Evolutionary conservation across 2,888 invertebrate genomes (phyloP).

Genomic region (Drosophila nigritarsus): DNA sequence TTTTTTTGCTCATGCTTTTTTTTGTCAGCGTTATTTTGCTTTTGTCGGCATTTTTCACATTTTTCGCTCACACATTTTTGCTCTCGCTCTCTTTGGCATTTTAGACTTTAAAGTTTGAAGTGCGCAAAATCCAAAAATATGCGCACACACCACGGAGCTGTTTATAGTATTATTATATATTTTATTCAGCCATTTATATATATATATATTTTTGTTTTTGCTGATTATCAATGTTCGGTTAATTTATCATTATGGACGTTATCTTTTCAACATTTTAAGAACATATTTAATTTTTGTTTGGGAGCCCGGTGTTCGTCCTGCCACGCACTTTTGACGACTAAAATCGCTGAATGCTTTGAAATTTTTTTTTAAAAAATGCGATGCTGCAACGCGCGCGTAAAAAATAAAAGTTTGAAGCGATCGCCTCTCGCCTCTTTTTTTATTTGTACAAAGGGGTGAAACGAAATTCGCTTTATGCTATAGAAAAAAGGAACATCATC

Average conservation of each 20-base stretch:
- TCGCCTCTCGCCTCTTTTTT: constrained; percentile 56
- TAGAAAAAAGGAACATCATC: constrained; percentile 53
- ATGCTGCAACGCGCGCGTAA: constrained; percentile 54
- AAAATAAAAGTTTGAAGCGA: constrained; percentile 61
- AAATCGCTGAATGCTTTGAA: constrained; percentile 53
- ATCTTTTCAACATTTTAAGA: not conserved
- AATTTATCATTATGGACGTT: not conserved
- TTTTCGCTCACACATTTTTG: constrained; percentile 34
- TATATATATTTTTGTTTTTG: not conserved
- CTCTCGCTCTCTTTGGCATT: constrained; percentile 37
- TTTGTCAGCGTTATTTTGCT: constrained; percentile 45
- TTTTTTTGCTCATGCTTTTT: constrained; percentile 35
- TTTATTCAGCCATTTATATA: constrained; percentile 3
- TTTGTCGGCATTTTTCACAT: constrained; percentile 44
- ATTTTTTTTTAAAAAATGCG: constrained; percentile 54
- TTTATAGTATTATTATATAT: constrained; percentile 19
- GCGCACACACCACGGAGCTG: constrained; percentile 43
- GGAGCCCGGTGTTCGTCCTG: constrained; percentile 56
- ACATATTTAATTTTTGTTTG: constrained; percentile 7
- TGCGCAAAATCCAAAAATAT: constrained; percentile 72
- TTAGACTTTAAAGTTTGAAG: constrained; percentile 76
- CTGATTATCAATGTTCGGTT: not conserved
- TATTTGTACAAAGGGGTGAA: constrained; percentile 75
- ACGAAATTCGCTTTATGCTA: constrained; percentile 63
- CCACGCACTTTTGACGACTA: constrained; percentile 76